A percentile compares a stretch with the other conserved stretches of the same genome.
phyloP scores from a whole-genome alignment of 1,140 invertebrate species.

The Tetramorium simillimum region DNA sequence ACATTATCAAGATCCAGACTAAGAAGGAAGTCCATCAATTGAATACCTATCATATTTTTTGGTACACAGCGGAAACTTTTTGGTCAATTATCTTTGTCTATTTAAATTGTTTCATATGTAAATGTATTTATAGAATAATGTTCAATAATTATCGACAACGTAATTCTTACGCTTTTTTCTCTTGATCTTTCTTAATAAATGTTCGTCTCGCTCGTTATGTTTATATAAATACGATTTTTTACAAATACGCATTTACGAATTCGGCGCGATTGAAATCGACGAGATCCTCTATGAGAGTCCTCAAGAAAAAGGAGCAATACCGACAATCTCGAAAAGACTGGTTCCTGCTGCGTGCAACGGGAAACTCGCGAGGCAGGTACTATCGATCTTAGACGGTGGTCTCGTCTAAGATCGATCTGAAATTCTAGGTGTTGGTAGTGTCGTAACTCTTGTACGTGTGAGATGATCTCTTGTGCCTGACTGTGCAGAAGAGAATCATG shows the following conservation, averaged over 20 bases:
- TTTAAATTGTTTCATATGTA: neutral
- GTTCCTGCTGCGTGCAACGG: conserved; percentile 5
- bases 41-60: conserved; percentile 47
- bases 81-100: conserved; percentile 30
- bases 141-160: conserved; percentile 7
- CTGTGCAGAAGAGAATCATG: conserved; percentile 92
- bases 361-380: neutral
- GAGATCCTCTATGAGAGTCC: neutral
- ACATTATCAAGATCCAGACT: conserved; percentile 7
- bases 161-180: neutral
- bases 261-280: neutral
- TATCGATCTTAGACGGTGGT: conserved; percentile 69
- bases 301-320: neutral
- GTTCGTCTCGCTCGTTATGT: neutral
- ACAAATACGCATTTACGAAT: neutral
- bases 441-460: conserved; percentile 90
- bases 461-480: conserved; percentile 89
- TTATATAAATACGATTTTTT: neutral
- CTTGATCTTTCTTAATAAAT: neutral
- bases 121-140: conserved; percentile 25
- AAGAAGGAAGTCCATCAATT: conserved; percentile 30
- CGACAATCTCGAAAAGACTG: conserved; percentile 18
- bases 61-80: conserved; percentile 49
- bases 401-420: conserved; percentile 84
- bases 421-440: conserved; percentile 86